A percentile compares a stretch with the other conserved stretches of the same genome.
These are phyloP conservation scores for Herpetotheres cachinnans DNA, from an alignment of 2,113 vertebrate species.

Conservation along the genomic window DNA sequence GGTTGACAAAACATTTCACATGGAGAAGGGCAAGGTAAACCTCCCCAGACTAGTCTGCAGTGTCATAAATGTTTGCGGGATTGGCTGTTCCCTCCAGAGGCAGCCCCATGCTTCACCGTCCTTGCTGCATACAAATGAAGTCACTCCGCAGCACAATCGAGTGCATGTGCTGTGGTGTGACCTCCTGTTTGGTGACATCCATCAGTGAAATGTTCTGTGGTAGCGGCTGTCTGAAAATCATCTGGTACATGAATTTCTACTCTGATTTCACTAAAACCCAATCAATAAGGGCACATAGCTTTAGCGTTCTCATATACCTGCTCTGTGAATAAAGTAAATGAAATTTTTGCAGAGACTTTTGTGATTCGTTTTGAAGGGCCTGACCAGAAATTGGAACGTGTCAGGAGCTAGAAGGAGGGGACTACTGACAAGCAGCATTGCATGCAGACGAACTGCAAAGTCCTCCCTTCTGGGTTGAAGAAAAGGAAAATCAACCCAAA, in stretches of 20 bases:
- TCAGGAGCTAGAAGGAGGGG: background rate
- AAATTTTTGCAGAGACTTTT: constrained; percentile 16
- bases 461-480: background rate
- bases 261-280: constrained; percentile 43
- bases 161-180: background rate
- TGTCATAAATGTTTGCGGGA: constrained; percentile 40
- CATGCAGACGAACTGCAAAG: background rate
- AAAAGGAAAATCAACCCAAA: background rate
- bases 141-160: background rate
- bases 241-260: constrained; percentile 36
- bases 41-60: background rate
- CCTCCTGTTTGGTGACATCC: constrained; percentile 41
- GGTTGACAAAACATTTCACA: constrained; percentile 11
- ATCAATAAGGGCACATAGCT: constrained; percentile 24
- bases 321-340: constrained; percentile 11
- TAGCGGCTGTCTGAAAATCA: constrained; percentile 26
- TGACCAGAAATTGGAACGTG: background rate
- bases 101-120: background rate
- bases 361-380: background rate
- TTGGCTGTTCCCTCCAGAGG: constrained; percentile 30
- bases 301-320: background rate
- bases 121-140: constrained; percentile 48
- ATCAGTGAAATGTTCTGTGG: constrained; percentile 22
- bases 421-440: background rate
- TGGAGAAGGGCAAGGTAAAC: constrained; percentile 36